These are phyloP conservation scores for Liolophura sinensis DNA, from an alignment of 1,140 invertebrate species.

Conservation along the genomic window DNA sequence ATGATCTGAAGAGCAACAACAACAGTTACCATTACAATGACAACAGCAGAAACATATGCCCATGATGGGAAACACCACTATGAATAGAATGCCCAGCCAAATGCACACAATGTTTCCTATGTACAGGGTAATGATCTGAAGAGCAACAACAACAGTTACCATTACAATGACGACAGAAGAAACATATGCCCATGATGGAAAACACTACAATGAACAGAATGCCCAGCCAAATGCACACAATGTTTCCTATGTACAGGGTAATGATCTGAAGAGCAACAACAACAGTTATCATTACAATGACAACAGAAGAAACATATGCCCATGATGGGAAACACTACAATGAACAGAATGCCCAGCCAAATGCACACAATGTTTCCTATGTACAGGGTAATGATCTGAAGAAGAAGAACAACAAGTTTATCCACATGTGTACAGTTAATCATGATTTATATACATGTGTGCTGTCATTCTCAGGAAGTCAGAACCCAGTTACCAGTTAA, in stretches of 20 bases:
- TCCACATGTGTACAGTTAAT: too few relatives aligned
- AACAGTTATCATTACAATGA: slow-evolving; percentile 14
- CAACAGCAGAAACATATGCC: slow-evolving; percentile 23
- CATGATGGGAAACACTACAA: slow-evolving; percentile 13
- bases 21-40: slow-evolving; percentile 15
- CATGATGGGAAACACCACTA: slow-evolving; percentile 13
- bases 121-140: slow-evolving; percentile 5
- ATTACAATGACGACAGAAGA: slow-evolving; percentile 18
- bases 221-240: slow-evolving; percentile 14
- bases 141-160: slow-evolving; percentile 8
- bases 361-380: slow-evolving; percentile 13
- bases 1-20: slow-evolving; percentile 4
- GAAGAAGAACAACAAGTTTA: too few relatives aligned
- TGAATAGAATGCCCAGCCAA: slow-evolving; percentile 13
- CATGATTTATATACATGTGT: too few relatives aligned
- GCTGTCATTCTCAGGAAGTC: too few relatives aligned
- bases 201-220: slow-evolving; percentile 13
- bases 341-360: slow-evolving; percentile 14
- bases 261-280: slow-evolving; percentile 4
- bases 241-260: slow-evolving; percentile 2
- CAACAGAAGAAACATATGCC: slow-evolving; percentile 23
- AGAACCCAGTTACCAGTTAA: too few relatives aligned
- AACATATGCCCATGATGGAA: slow-evolving; percentile 18
- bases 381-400: slow-evolving; percentile 5
- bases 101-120: slow-evolving; percentile 13